Evolutionary conservation across 2,113 vertebrate genomes (phyloP).

Genomic region (Kryptolebias marmoratus): DNA sequence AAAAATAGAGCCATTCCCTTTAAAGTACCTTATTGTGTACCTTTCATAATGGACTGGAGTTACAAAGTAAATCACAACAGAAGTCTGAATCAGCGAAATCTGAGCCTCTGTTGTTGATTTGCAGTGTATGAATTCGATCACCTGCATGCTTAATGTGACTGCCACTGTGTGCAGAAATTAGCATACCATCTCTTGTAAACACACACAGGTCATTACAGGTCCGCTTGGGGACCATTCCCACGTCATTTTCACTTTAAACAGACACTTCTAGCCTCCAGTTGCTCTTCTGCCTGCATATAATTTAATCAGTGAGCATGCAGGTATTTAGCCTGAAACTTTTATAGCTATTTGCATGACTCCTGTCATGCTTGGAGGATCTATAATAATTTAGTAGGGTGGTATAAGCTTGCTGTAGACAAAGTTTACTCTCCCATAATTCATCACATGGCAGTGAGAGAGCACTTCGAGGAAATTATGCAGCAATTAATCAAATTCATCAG

Average conservation of each 20-base stretch:
- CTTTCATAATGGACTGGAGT: background rate
- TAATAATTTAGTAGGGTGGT: constrained; percentile 36
- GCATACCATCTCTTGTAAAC: constrained; percentile 32
- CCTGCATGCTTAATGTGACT: constrained; percentile 6
- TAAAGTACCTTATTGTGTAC: background rate
- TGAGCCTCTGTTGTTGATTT: background rate
- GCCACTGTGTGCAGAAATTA: constrained; percentile 3
- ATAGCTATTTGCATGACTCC: constrained; percentile 44
- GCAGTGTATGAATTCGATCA: background rate
- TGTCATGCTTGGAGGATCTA: constrained; percentile 50
- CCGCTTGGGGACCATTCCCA: constrained; percentile 10
- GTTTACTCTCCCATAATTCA: constrained; percentile 44
- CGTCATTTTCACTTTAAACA: constrained; percentile 5
- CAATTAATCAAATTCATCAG: constrained; percentile 68
- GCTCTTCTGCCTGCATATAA: background rate
- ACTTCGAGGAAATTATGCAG: constrained; percentile 39
- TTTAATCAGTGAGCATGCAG: constrained; percentile 29
- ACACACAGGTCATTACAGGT: constrained; percentile 19
- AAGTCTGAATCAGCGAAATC: background rate
- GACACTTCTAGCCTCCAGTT: background rate
- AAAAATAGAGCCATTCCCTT: background rate
- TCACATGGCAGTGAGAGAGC: constrained; percentile 3
- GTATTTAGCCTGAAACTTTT: constrained; percentile 44
- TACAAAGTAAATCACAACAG: background rate
- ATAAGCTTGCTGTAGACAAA: constrained; percentile 35